Conservation (phyloP, 2,888 invertebrate species). For the Caenorhabditis becei region DNA sequence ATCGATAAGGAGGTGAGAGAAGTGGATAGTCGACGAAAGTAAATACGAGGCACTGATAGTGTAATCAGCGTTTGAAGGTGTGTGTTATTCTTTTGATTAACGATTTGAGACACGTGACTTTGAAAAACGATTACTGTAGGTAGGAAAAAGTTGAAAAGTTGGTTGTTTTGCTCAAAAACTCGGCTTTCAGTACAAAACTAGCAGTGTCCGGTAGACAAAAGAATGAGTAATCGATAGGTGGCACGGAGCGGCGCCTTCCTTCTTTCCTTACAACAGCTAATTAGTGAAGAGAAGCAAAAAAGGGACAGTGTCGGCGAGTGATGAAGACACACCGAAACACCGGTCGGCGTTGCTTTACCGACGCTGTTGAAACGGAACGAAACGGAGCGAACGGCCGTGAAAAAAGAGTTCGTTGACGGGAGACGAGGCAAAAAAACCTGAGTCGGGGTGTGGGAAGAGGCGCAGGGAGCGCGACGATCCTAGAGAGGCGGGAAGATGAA, state of each 20-base stretch:
- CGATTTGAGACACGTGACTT: neutral
- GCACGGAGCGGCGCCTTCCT: neutral
- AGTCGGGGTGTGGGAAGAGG: neutral
- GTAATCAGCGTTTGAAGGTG: neutral
- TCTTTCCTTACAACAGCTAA: neutral
- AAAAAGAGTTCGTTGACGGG: slow-evolving; percentile 30
- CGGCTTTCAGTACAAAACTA: neutral
- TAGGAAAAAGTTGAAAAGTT: neutral
- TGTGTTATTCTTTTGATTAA: slow-evolving; percentile 2
- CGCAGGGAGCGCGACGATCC: slow-evolving; percentile 16
- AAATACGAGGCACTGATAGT: slow-evolving; percentile 30
- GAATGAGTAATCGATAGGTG: slow-evolving; percentile 14
- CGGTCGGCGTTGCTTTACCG: too few species aligned
- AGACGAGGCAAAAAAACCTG: neutral
- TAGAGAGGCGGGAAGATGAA: slow-evolving; percentile 16
- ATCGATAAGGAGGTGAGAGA: slow-evolving; percentile 30
- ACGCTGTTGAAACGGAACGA: neutral
- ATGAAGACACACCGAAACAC: neutral
- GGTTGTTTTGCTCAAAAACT: neutral
- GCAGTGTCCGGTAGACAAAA: neutral
- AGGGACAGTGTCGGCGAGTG: neutral
- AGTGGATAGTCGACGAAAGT: slow-evolving; percentile 32
- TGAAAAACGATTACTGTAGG: neutral
- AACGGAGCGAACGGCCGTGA: slow-evolving; percentile 25
- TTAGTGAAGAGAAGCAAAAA: neutral